A percentile compares a stretch with the other conserved stretches of the same genome.
These are phyloP conservation scores for Blastomussa wellsi DNA, from an alignment of 92 coral and sea anemone genomes.

Conservation along the genomic window DNA sequence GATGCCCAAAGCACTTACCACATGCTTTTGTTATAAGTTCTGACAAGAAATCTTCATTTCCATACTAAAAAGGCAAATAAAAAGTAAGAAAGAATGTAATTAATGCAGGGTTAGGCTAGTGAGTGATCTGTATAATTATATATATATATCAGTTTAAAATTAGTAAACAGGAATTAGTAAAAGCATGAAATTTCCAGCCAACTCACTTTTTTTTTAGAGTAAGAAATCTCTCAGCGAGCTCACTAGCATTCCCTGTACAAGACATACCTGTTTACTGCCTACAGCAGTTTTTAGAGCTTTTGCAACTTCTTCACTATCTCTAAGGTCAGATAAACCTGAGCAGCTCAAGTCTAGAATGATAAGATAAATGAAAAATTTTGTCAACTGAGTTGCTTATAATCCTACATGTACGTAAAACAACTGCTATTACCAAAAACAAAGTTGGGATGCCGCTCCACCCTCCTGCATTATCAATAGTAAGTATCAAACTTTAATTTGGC, in stretches of 20 bases:
- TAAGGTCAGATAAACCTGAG: conserved; percentile 64
- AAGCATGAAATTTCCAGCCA: no score
- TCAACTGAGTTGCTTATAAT: not conserved
- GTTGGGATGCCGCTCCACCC: no score
- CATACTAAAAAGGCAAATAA: conserved; percentile 66
- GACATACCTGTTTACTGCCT: conserved; percentile 88
- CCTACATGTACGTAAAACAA: no score
- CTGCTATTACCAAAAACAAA: no score
- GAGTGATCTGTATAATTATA: no score
- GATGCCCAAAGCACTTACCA: conserved; percentile 51
- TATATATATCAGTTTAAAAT: no score
- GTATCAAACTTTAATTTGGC: no score
- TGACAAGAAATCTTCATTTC: conserved; percentile 95
- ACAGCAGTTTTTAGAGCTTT: conserved; percentile 87
- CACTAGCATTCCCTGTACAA: not conserved
- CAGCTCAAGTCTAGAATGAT: conserved; percentile 77
- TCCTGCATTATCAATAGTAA: no score
- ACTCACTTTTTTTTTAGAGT: no score
- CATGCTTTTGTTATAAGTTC: conserved; percentile 91
- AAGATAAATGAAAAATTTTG: no score
- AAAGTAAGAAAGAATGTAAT: not conserved
- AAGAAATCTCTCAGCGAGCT: no score
- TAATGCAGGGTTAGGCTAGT: not conserved
- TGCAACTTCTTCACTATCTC: conserved; percentile 78
- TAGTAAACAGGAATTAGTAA: no score